Conservation (phyloP, 2,888 invertebrate species). For the Brenthis hecate region DNA sequence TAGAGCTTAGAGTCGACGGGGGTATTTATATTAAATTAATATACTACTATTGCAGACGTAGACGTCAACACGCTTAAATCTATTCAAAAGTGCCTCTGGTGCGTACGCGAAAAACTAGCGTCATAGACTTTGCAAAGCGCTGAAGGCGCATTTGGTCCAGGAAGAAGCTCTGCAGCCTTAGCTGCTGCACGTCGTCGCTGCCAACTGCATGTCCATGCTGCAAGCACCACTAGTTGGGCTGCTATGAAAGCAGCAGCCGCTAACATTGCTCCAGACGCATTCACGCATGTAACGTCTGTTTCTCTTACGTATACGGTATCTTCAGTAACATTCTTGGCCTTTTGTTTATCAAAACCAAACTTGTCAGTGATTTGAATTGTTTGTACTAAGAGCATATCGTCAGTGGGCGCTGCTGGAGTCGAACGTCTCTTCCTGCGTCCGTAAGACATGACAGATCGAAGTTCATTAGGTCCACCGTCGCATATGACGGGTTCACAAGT, state of each 20-base stretch:
- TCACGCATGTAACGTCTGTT: constrained; percentile 85
- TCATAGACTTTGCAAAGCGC: constrained; percentile 94
- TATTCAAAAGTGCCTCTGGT: constrained; percentile 80
- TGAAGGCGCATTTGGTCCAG: constrained; percentile 81
- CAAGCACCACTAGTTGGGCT: constrained; percentile 92
- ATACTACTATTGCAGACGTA: constrained; percentile 80
- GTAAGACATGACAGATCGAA: constrained; percentile 91
- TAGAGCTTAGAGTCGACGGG: constrained; percentile 70
- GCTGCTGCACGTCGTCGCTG: constrained; percentile 88
- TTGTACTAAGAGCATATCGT: constrained; percentile 93
- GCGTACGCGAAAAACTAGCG: constrained; percentile 90
- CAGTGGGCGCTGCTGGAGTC: constrained; percentile 82
- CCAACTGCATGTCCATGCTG: constrained; percentile 94
- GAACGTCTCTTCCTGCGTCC: constrained; percentile 91
- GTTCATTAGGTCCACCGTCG: constrained; percentile 92
- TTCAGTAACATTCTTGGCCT: constrained; percentile 84
- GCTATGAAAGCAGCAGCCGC: constrained; percentile 93
- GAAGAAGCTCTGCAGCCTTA: constrained; percentile 86
- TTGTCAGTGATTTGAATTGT: constrained; percentile 96
- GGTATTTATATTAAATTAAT: constrained; percentile 74
- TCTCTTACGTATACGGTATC: constrained; percentile 88
- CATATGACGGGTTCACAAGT: constrained; percentile 96
- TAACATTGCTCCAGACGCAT: constrained; percentile 90
- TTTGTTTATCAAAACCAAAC: constrained; percentile 91
- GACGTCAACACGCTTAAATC: constrained; percentile 66